These are phyloP conservation scores for Limnephilus marmoratus DNA, from an alignment of 2,888 invertebrate species.

Conservation along the genomic window DNA sequence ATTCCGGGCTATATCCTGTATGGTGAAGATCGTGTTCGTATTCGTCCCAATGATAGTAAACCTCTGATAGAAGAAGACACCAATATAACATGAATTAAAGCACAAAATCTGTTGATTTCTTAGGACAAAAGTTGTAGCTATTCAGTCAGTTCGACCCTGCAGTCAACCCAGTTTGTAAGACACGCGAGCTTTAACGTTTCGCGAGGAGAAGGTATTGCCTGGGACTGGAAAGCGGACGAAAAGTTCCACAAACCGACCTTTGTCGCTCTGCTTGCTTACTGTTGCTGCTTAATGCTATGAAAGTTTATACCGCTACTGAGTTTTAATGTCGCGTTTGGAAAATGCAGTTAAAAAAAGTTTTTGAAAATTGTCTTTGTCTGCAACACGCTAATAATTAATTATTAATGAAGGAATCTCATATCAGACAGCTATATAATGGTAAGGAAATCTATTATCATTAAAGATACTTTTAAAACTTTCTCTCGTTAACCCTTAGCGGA, in stretches of 20 bases:
- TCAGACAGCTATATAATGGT: background rate
- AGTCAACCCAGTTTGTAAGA: conserved; percentile 58
- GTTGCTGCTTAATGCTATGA: background rate
- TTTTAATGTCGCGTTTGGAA: background rate
- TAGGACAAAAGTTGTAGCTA: background rate
- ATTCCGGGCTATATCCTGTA: no score
- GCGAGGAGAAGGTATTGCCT: conserved; percentile 3
- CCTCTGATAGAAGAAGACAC: no score
- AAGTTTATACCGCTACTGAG: background rate
- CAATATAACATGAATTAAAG: no score
- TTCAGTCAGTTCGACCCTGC: background rate
- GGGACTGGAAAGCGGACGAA: background rate
- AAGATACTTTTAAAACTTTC: background rate
- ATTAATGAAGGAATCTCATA: background rate
- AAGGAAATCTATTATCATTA: background rate
- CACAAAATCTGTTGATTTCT: no score
- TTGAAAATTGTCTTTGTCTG: background rate
- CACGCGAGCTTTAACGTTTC: conserved; percentile 58
- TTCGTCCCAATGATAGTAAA: no score
- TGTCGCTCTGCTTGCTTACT: conserved; percentile 9
- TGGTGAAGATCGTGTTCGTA: no score
- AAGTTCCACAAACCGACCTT: conserved; percentile 15
- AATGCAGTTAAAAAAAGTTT: conserved; percentile 11
- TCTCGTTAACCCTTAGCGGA: no score
- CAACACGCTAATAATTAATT: background rate